Percentiles rank a stretch among this genome's conserved stretches.
These are phyloP conservation scores for Glareola pratincola DNA, from an alignment of 2,113 vertebrate genomes.

Conservation along the genomic window DNA sequence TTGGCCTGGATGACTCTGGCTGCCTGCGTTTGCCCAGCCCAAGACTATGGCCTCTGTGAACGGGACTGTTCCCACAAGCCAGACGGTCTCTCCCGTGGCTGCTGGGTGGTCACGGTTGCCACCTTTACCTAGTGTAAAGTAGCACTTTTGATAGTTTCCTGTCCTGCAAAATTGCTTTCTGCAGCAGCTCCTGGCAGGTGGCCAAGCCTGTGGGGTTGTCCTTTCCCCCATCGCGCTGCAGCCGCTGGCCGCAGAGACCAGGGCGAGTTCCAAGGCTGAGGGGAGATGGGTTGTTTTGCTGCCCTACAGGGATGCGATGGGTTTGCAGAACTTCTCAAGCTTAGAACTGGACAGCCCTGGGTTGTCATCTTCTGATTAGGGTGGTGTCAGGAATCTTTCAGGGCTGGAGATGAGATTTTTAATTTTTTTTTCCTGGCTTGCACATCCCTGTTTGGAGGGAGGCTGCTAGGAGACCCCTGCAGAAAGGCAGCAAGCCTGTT, in stretches of 20 bases:
- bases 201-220: accelerated
- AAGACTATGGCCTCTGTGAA: neutral
- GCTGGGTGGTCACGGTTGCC: neutral
- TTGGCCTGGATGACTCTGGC: neutral
- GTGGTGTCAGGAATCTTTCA: neutral
- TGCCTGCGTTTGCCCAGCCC: neutral
- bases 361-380: accelerated
- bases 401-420: accelerated
- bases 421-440: neutral
- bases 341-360: neutral
- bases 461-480: neutral
- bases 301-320: neutral
- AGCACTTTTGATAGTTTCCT: neutral
- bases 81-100: accelerated
- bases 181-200: neutral
- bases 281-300: neutral
- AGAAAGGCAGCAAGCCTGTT: neutral
- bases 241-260: neutral
- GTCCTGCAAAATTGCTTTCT: neutral
- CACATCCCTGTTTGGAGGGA: neutral
- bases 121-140: neutral
- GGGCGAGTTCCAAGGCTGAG: accelerated
- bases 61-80: neutral
- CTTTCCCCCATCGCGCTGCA: accelerated
- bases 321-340: neutral